Evolutionary conservation across 92 coral and sea anemone species (phyloP).

Genomic region (Zoanthus sansibaricus): DNA sequence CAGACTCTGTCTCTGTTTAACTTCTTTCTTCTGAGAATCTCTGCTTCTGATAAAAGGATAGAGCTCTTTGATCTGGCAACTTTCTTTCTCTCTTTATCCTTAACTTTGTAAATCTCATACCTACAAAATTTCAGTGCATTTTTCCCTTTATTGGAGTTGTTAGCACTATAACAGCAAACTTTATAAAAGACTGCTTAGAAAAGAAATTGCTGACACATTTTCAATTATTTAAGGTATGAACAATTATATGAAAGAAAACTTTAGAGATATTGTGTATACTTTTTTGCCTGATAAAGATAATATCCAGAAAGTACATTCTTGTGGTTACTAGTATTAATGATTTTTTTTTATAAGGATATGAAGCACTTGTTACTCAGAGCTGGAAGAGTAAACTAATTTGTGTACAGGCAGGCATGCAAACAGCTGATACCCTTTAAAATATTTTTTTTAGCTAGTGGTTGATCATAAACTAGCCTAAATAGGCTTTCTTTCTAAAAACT

Average conservation of each 20-base stretch:
- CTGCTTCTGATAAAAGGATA: slow-evolving; percentile 13
- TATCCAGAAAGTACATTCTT: background rate
- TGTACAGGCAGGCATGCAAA: slow-evolving; percentile 12
- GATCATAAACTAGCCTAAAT: slow-evolving; percentile 9
- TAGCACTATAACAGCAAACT: background rate
- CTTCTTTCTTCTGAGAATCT: slow-evolving; percentile 51
- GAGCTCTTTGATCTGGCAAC: slow-evolving; percentile 24
- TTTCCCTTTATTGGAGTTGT: background rate
- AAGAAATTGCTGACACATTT: background rate
- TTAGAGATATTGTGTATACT: background rate
- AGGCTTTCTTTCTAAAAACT: background rate
- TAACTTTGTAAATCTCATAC: slow-evolving; percentile 35
- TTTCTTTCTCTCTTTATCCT: slow-evolving; percentile 53
- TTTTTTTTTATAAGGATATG: background rate
- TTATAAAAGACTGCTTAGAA: background rate
- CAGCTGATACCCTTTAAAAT: slow-evolving; percentile 10
- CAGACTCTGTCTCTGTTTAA: slow-evolving; percentile 54
- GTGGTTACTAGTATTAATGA: background rate
- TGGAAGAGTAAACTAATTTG: background rate
- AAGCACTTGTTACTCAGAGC: background rate
- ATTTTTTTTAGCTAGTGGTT: background rate
- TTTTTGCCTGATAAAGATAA: slow-evolving; percentile 5
- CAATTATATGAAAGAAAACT: background rate
- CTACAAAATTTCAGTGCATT: background rate
- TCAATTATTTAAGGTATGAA: background rate